A percentile compares a stretch with the other conserved stretches of the same genome.
Conservation (phyloP, 2,113 vertebrate species). For the Oreotragus oreotragus region DNA sequence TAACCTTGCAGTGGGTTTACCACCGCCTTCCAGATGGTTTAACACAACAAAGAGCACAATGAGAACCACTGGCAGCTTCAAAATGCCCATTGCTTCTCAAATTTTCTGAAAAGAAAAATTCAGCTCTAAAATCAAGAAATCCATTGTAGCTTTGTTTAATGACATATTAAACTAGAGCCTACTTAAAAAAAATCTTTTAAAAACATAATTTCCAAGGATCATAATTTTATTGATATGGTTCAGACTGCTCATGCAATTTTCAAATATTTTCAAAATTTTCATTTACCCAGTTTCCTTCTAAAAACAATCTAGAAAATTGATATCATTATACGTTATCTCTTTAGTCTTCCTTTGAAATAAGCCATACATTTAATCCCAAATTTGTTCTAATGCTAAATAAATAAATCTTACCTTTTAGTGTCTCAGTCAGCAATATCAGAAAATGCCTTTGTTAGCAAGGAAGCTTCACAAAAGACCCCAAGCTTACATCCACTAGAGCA, state of each 20-base stretch:
- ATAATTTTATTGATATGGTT: background rate
- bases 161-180: conserved; percentile 42
- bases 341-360: conserved; percentile 20
- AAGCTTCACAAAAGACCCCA: conserved; percentile 38
- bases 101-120: conserved; percentile 71
- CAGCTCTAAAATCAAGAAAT: conserved; percentile 22
- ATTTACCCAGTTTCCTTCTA: background rate
- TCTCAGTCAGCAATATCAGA: conserved; percentile 27
- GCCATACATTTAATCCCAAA: background rate
- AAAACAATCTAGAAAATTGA: background rate
- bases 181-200: background rate
- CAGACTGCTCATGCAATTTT: background rate
- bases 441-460: conserved; percentile 42
- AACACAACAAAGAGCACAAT: conserved; percentile 82
- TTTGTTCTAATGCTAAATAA: background rate
- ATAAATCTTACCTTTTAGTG: conserved; percentile 78
- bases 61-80: conserved; percentile 82
- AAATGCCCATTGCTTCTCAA: conserved; percentile 80
- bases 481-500: conserved; percentile 48
- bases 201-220: background rate
- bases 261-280: background rate
- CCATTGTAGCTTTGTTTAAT: background rate
- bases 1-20: conserved; percentile 87
- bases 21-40: conserved; percentile 73
- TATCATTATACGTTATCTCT: background rate